These are phyloP conservation scores for Glaucidium brasilianum DNA, from an alignment of 2,113 vertebrate genomes.

Conservation along the genomic window DNA sequence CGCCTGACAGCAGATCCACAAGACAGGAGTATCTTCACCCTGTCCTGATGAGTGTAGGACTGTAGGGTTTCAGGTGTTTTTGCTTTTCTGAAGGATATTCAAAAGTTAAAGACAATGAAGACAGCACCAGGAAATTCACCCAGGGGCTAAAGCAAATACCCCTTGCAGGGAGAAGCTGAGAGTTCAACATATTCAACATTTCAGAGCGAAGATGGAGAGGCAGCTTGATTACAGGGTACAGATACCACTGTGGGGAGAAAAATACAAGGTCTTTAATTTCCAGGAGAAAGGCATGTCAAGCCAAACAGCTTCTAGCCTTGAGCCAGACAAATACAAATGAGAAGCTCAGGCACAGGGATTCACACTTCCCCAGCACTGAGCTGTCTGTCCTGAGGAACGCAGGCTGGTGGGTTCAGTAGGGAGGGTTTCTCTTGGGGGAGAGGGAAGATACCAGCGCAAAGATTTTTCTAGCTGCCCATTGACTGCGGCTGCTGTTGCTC, in stretches of 20 bases:
- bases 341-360: neutral
- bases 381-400: neutral
- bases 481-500: neutral
- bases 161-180: neutral
- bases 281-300: neutral
- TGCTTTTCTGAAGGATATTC: neutral
- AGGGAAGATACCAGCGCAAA: neutral
- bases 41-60: neutral
- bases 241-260: neutral
- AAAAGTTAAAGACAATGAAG: neutral
- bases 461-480: neutral
- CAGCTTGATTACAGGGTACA: conserved; percentile 19
- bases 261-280: conserved; percentile 13
- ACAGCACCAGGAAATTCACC: neutral
- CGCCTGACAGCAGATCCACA: neutral
- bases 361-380: neutral
- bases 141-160: neutral
- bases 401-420: accelerated
- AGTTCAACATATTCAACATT: neutral
- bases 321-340: neutral
- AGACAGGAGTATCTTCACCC: neutral
- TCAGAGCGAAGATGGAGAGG: neutral
- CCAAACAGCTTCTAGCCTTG: neutral
- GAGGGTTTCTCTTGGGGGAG: accelerated
- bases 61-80: neutral